These are phyloP conservation scores for Nothoprocta pentlandii DNA, from an alignment of 2,113 vertebrate genomes.

Conservation along the genomic window DNA sequence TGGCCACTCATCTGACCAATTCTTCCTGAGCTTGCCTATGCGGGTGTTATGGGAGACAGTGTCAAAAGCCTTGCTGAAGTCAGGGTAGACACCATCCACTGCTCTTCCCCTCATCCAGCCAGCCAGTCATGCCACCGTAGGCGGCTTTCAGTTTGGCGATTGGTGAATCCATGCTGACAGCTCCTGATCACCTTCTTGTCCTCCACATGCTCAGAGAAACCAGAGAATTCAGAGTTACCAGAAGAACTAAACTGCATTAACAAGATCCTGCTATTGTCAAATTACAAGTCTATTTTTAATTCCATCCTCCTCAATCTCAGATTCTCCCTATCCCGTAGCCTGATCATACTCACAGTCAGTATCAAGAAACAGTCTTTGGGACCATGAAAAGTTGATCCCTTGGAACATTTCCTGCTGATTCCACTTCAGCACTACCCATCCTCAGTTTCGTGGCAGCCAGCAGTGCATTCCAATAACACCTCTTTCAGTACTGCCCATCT, in stretches of 20 bases:
- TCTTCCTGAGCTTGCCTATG: no score
- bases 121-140: no score
- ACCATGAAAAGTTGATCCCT: background rate
- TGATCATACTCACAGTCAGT: background rate
- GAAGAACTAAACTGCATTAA: background rate
- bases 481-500: background rate
- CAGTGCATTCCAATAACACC: background rate
- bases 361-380: background rate
- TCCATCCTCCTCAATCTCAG: background rate
- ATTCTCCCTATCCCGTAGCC: background rate
- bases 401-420: background rate
- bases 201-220: no score
- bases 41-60: no score
- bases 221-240: background rate
- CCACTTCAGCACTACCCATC: background rate
- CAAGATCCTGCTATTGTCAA: background rate
- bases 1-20: no score
- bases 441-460: background rate
- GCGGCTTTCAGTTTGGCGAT: no score
- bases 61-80: no score
- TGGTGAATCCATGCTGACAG: no score
- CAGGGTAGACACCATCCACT: no score
- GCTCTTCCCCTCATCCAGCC: no score
- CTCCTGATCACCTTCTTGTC: no score
- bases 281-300: background rate